These are phyloP conservation scores for Scortum barcoo DNA, from an alignment of 2,113 vertebrate species.

Conservation along the genomic window DNA sequence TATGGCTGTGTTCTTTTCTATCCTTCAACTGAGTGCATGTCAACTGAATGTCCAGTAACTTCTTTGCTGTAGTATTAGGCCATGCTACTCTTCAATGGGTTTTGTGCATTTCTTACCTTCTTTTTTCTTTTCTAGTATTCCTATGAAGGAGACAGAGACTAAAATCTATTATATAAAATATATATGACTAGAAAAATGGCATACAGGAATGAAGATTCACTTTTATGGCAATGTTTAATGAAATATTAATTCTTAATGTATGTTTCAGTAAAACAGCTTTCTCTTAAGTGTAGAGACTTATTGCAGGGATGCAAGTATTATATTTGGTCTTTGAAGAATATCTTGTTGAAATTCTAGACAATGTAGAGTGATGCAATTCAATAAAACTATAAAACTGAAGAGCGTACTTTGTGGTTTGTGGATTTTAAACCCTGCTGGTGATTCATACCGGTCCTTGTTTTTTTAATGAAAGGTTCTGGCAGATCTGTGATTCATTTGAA, in stretches of 20 bases:
- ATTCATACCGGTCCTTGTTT: accelerated
- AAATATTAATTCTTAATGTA: constrained; percentile 85
- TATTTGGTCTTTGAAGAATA: constrained; percentile 84
- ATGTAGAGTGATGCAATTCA: constrained; percentile 87
- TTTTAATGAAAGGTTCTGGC: constrained; percentile 2
- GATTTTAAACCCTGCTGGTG: constrained; percentile 8
- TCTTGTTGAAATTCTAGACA: constrained; percentile 86
- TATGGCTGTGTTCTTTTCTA: constrained; percentile 77
- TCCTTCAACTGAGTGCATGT: constrained; percentile 86
- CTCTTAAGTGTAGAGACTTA: constrained; percentile 85
- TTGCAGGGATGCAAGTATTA: constrained; percentile 86
- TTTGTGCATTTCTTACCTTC: constrained; percentile 84
- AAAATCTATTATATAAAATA: constrained; percentile 74
- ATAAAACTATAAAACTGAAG: constrained; percentile 79
- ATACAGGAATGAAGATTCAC: constrained; percentile 81
- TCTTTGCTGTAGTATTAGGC: constrained; percentile 87
- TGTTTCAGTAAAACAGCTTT: constrained; percentile 86
- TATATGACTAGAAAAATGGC: constrained; percentile 75
- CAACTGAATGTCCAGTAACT: constrained; percentile 86
- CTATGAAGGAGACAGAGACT: constrained; percentile 76
- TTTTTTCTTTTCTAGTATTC: constrained; percentile 84
- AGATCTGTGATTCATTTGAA: background rate
- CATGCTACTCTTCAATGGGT: constrained; percentile 85
- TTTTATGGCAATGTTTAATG: constrained; percentile 87
- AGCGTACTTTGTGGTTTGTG: constrained; percentile 34